Base-by-base conservation (phyloP, 1,140 invertebrate genomes). In the Arctopsyche grandis region DNA sequence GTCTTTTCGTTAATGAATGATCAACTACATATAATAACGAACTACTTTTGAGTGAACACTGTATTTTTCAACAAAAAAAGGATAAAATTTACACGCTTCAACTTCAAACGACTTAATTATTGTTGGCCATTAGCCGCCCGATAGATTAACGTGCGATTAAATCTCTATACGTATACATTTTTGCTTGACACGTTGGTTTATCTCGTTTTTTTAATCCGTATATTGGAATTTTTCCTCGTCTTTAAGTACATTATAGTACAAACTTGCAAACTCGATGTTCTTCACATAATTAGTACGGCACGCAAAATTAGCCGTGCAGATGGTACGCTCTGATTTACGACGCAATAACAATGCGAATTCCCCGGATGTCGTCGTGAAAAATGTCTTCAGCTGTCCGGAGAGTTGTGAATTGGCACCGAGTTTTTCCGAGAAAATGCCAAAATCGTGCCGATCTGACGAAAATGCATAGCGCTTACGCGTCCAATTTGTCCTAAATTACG, bases 101-200 rank as follows among this genome's bases (percentile, higher is more conserved):
- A 38, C 38, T 70, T 70, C 69, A 43, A 38, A 70, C 69, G 26
- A 70, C 69, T 70, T 70, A 70, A 70, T 70, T 70, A 70, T 70
- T 14, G 69, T 70, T 38, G 12, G 24, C 69, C 38, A n/a, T 70
- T 70, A 70, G 69, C 19, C n/a, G 1, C 10, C 12, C 69, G 69
- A 70, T 70, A 70, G 69, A 70, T 70, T 70, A 70, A 70, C 69
- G 22, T 70, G 69, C 69, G 69, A 70, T 70, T 70, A 70, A 70
- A 70, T 0, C 12, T 22, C 19, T 66, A 7, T 22, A 52, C 29
- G 29, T 38, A 38, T 4, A 38, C n/a, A n/a, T n/a, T 38, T 38
- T 38, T 38, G 7, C 7, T 38, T 38, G 1, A 38, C 29, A 38
- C 29, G 29, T 4, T 38, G 1, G 29, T 38, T 38, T 7, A 38